Percentiles rank a stretch among this genome's conserved stretches.
Conservation (phyloP, 2,797 vertebrate species). For the Gymnocypris eckloni region DNA sequence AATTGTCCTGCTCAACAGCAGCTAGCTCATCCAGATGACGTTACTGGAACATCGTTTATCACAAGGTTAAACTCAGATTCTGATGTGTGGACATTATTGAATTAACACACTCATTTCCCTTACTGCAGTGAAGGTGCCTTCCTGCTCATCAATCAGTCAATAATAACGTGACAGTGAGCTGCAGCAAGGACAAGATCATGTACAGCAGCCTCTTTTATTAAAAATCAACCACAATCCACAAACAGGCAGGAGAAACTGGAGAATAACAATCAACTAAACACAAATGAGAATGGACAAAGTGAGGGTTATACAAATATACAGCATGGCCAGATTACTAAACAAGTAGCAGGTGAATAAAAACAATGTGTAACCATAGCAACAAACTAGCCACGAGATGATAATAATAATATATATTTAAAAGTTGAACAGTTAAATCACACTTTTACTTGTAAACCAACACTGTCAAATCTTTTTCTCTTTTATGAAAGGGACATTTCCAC, state of each 20-base stretch:
- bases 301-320: background rate
- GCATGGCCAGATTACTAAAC: background rate
- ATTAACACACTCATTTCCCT: background rate
- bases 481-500: no score
- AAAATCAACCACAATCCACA: no score
- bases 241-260: no score
- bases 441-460: no score
- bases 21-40: background rate
- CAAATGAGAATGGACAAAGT: background rate
- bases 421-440: no score
- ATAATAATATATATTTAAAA: no score
- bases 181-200: background rate
- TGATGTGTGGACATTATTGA: no score
- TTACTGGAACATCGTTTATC: background rate
- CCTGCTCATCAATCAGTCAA: background rate
- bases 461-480: no score
- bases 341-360: background rate
- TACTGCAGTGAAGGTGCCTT: background rate
- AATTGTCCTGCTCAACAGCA: background rate
- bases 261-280: no score
- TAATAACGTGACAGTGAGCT: background rate
- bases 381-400: no score
- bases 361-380: no score
- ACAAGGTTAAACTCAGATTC: background rate
- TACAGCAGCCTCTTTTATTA: no score